Base-by-base conservation (phyloP, 1,140 invertebrate genomes). In the Brachionus koreanus region DNA sequence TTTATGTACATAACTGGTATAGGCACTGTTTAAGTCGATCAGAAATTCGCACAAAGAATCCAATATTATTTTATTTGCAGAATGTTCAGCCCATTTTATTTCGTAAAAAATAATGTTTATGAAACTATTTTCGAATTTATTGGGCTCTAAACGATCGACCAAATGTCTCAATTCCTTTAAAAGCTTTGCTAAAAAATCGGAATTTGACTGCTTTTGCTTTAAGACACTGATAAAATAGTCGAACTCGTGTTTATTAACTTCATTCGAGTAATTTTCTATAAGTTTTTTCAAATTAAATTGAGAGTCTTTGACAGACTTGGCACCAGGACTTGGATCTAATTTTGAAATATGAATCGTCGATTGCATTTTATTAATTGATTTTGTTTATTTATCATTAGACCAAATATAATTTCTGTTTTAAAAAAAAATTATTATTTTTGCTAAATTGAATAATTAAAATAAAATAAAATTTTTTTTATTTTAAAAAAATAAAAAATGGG, bases 1-100 rank as follows among this genome's bases (percentile, higher is more conserved):
- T 43, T 65, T 79, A 23, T 61, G 39, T 29, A 79, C 39, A 65
- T 79, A 79, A 43, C 39, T 79, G 5, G 76, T 79, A 43, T 79
- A 79, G 12, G 76, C 76, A 61, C 76, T 79, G 76, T 57, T 79
- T 19, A 79, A 43, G n/a, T 79, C 76, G 33, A 61, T 25, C 33
- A 79, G 35, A 79, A 79, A 79, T 0, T 57, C 61, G 12, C 16
- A 29, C 9, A 79, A 35, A 12, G 57, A 42, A 61, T 61, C 39
- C 35, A 57, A n/a, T 23, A 79, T 13, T 33, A 10, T 23, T 49
- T 49, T 74, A 33, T 39, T 19, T 23, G 25, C 25, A 1, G 76
- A 42, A 33, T 79, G 39, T 13, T 43, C 12, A 25, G 35, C 12
- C 76, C 76, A 79, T 79, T 79, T 79, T n/a, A 79, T 79, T 25